Evolutionary conservation across 2,888 invertebrate species (phyloP).

Genomic region (Chorisops tibialis): DNA sequence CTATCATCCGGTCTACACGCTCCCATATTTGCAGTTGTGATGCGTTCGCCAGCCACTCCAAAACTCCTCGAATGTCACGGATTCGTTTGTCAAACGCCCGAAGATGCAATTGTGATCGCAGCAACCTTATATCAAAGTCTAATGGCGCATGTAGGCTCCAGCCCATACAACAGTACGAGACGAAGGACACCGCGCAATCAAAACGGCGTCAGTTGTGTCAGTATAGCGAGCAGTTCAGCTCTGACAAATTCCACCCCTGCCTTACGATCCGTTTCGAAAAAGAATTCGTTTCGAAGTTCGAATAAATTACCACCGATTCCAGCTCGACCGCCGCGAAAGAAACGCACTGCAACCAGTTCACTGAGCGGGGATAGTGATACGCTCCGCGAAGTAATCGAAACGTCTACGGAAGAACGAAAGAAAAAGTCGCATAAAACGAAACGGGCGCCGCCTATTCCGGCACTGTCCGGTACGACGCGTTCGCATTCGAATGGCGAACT

Average conservation of each 20-base stretch:
- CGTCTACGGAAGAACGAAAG: conserved; percentile 55
- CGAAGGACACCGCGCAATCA: conserved; percentile 62
- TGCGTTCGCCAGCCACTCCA: conserved; percentile 72
- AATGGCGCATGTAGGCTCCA: conserved; percentile 72
- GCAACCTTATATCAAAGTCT: conserved; percentile 86
- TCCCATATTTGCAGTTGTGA: conserved; percentile 85
- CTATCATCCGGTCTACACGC: conserved; percentile 62
- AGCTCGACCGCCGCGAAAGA: conserved; percentile 71
- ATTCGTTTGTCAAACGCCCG: conserved; percentile 83
- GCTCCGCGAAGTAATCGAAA: conserved; percentile 53
- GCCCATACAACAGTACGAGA: conserved; percentile 46
- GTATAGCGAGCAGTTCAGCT: conserved; percentile 64
- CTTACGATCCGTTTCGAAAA: background rate
- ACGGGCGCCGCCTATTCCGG: conserved; percentile 56
- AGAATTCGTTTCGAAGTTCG: conserved; percentile 38
- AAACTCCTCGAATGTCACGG: conserved; percentile 86
- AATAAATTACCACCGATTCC: conserved; percentile 53
- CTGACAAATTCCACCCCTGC: conserved; percentile 44
- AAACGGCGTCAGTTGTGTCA: conserved; percentile 75
- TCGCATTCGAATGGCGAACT: conserved; percentile 22
- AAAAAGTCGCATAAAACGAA: conserved; percentile 59
- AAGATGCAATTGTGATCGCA: conserved; percentile 88
- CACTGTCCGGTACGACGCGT: conserved; percentile 30
- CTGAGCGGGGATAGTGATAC: conserved; percentile 62
- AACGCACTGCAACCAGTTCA: conserved; percentile 64